Conservation (phyloP, 1,140 invertebrate species). For the Ceratina australensis region DNA sequence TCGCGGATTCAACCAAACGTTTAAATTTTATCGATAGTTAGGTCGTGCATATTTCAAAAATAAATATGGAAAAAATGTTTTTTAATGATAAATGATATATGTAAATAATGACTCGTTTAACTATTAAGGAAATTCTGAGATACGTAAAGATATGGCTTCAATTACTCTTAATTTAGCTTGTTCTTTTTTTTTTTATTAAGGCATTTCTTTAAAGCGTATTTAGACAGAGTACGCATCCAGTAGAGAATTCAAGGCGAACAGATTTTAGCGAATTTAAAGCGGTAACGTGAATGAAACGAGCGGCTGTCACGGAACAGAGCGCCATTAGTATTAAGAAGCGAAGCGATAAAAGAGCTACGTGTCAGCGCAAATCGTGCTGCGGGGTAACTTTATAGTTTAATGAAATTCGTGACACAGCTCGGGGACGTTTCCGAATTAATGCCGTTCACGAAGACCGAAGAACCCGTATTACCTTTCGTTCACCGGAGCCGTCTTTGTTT, state of each 20-base stretch:
- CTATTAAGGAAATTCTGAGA: too few species aligned
- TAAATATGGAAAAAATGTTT: too few species aligned
- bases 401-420: constrained; percentile 12
- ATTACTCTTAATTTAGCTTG: too few species aligned
- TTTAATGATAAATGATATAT: too few species aligned
- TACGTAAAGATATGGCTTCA: too few species aligned
- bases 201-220: neutral
- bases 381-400: constrained; percentile 6
- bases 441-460: constrained; percentile 3
- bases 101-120: too few species aligned
- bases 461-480: neutral
- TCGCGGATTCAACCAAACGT: neutral
- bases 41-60: neutral
- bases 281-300: neutral
- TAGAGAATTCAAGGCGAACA: neutral
- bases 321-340: neutral
- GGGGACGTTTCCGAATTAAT: neutral
- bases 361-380: neutral
- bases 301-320: neutral
- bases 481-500: neutral
- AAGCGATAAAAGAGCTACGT: constrained; percentile 1
- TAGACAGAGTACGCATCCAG: neutral
- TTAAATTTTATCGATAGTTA: neutral
- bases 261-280: neutral
- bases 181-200: too few species aligned